Evolutionary conservation across 2,113 vertebrate genomes (phyloP), one percentile per base, ranked within the genome.

Genomic region (Halichoeres trimaculatus): DNA sequence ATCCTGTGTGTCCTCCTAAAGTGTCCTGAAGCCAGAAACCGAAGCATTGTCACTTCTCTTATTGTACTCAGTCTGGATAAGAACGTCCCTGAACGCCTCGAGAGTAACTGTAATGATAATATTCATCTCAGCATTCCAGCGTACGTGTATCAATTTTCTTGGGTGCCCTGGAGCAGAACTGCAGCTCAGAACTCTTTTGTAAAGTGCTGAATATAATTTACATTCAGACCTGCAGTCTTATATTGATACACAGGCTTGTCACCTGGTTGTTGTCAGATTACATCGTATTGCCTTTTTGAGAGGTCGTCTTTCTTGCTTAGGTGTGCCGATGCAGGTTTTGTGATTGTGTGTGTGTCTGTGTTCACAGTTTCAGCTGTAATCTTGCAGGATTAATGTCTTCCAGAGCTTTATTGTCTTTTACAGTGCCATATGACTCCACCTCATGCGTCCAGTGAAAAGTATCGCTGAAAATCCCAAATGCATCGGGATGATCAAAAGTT

Each of bases 221-320:
- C 34, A 50, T 54, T 59, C 50, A 19, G 71, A 80, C 80, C 83
- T 78, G 43, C 61, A 60, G 64, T 22, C 20, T 52, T 52, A 62
- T 63, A 70, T 40, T 9, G 64, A 80, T 63, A 69, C 76, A 64
- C 10, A 34, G 19, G 63, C 17, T 34, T 10, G 24, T 54, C 17
- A 56, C 52, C 17, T 6, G 1, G 8, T 51, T 43, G 43, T 77
- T 24, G 61, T 87, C 83, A 52, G 40, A 83, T 88, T 76, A 83
- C 81, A 83, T 61, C 5, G 61, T 30, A 30, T 9, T 47, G 26
- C 51, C 58, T 24, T 84, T 30, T 83, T 75, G 71, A 62, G 79
- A 81, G 86, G 70, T 80, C 54, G 89, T 79, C 75, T 70, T 81
- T 88, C 89, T 78, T 83, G 80, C 76, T 78, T 78, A 78, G 87